These are phyloP conservation scores for Meta bourneti DNA, from an alignment of 2,888 invertebrate species.

Conservation along the genomic window DNA sequence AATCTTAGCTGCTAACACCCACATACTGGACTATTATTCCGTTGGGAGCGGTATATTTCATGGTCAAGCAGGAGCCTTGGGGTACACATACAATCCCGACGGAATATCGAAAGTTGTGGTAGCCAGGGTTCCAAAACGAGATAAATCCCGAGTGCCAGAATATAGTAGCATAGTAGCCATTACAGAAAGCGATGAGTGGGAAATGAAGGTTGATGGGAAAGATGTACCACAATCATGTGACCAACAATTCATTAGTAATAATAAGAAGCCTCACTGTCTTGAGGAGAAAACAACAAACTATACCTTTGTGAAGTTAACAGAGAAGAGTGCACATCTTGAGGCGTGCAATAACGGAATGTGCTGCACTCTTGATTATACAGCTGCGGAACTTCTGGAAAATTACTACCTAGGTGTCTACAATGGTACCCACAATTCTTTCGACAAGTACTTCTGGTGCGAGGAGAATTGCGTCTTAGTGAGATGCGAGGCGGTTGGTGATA, in stretches of 20 bases:
- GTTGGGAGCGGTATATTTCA: conserved; percentile 89
- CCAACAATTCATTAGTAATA: not conserved
- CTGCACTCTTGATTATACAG: conserved; percentile 71
- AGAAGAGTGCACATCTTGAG: conserved; percentile 19
- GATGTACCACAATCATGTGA: conserved; percentile 45
- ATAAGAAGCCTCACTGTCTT: conserved; percentile 29
- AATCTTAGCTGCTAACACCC: conserved; percentile 87
- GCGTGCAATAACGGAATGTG: conserved; percentile 75
- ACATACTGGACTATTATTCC: conserved; percentile 84
- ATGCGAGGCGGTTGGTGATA: conserved; percentile 27
- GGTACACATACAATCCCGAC: conserved; percentile 52
- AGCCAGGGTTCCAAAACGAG: not conserved
- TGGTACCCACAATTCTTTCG: conserved; percentile 16
- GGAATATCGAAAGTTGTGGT: conserved; percentile 40
- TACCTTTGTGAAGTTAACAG: conserved; percentile 45
- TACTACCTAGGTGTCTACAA: conserved; percentile 73
- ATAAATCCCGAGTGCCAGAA: not conserved
- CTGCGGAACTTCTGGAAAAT: conserved; percentile 31
- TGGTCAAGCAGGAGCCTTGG: conserved; percentile 82
- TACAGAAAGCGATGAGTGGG: not conserved
- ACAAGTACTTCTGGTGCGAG: conserved; percentile 40
- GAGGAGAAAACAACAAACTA: conserved; percentile 47
- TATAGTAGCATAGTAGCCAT: conserved; percentile 11
- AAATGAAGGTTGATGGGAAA: conserved; percentile 24
- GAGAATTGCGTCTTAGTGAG: conserved; percentile 63